Evolutionary conservation across 2,113 vertebrate species (phyloP), one percentile per base, ranked within the genome.

Genomic region (Nannobrachium achirus): DNA sequence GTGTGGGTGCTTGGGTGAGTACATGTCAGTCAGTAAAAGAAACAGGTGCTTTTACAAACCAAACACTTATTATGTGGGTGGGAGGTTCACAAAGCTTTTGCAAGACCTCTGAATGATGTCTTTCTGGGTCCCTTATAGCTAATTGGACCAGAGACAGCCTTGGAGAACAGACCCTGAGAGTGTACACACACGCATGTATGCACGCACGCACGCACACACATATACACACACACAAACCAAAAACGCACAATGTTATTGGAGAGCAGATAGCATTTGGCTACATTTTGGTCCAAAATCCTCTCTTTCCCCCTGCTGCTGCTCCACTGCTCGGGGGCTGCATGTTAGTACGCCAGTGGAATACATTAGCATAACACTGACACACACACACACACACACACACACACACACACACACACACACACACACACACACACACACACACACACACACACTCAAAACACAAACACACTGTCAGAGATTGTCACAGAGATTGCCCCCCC

Each of bases 141-240:
- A 84, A 88, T 84, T 82, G 85, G 78, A 16, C 67, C 75, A 57
- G 62, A 78, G 66, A n/a, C n/a, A 18, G 55, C 73, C 75, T 63
- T 69, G 18, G 64, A 64, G 57, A 33, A 33, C 25, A 4, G 25
- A 11, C 69, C 50, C 56, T 60, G 40, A 71, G 48, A 69, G 25
- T n/a, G 7, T 9, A 57, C 11, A 39, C 38, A 16, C 6, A 57
- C 25, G 39, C 58, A 56, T 61, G 33, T 52, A 68, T 52, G 41
- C 60, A 33, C 8, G 52, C 52, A 39, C 49, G 14, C 41, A 44
- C 49, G 40, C 42, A 59, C 59, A 69, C 56, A 58, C 13, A 57
- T n/a, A 60, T 20, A 46, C 46, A 57, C 52, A 18, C 66, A 25
- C 45, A 40, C 57, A 19, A 65, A 15, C 10, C 40, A 45, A n/a